Conservation (phyloP, 2,113 vertebrate genomes). For the Crypturellus undulatus region DNA sequence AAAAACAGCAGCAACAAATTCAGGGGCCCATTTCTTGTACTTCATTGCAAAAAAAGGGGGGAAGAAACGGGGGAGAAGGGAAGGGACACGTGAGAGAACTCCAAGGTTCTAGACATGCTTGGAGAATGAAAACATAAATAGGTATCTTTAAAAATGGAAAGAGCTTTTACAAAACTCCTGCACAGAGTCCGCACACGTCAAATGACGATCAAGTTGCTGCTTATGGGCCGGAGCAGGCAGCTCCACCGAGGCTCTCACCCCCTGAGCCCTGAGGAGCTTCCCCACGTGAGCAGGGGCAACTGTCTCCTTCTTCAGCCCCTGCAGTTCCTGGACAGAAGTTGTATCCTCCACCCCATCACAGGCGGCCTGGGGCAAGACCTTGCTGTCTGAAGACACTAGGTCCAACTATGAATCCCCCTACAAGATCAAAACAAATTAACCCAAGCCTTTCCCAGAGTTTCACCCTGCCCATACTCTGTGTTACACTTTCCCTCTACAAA, state of each 20-base stretch:
- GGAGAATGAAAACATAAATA: neutral
- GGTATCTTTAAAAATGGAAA: neutral
- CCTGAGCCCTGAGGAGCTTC: neutral
- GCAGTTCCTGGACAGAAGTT: neutral
- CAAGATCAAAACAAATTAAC: neutral
- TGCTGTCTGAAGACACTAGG: neutral
- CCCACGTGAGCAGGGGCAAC: neutral
- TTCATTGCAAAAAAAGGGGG: no score
- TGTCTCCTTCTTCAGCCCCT: neutral
- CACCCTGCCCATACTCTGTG: neutral
- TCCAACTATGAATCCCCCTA: neutral
- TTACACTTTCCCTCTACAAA: neutral
- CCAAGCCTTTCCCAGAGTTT: neutral
- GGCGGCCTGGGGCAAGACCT: neutral
- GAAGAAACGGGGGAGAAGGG: no score
- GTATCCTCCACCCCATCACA: neutral
- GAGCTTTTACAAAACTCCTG: neutral
- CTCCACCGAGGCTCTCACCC: neutral
- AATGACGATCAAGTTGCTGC: rapidly evolving
- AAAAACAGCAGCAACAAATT: neutral
- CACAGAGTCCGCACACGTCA: neutral
- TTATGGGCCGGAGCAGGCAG: neutral
- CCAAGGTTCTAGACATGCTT: neutral
- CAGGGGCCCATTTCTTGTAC: neutral
- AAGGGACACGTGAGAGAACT: no score